Percentiles rank a stretch among this genome's conserved stretches.
Evolutionary conservation across 2,888 invertebrate species (phyloP).

Genomic region (Thysanoteuthis rhombus): DNA sequence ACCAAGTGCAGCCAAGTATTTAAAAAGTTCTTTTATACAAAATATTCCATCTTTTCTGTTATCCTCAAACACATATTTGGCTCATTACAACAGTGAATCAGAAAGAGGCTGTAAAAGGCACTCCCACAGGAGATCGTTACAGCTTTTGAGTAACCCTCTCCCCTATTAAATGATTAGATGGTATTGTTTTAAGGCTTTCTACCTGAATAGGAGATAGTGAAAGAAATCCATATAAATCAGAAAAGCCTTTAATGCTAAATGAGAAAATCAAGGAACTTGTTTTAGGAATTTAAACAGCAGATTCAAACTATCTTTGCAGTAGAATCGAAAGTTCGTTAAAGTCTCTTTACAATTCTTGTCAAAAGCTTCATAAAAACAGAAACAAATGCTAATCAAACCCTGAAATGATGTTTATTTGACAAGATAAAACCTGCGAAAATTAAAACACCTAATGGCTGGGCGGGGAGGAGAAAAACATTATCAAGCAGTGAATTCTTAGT

Average conservation of each 20-base stretch:
- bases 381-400: not conserved
- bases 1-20: not conserved
- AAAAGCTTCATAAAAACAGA: not conserved
- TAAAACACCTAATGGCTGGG: not conserved
- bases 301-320: not conserved
- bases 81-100: too few relatives aligned
- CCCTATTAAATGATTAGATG: too few relatives aligned
- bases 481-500: too few relatives aligned
- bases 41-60: too few relatives aligned
- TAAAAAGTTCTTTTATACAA: not conserved
- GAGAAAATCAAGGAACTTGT: not conserved
- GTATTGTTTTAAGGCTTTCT: too few relatives aligned
- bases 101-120: too few relatives aligned
- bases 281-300: not conserved
- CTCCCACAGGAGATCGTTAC: too few relatives aligned
- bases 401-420: not conserved
- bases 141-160: too few relatives aligned
- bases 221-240: not conserved
- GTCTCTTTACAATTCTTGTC: not conserved
- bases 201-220: not conserved
- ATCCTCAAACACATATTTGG: too few relatives aligned
- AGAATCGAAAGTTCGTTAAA: not conserved
- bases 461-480: too few relatives aligned
- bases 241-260: not conserved
- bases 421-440: not conserved